A percentile compares a stretch with the other conserved stretches of the same genome.
phyloP scores from a whole-genome alignment of 2,888 invertebrate species.

The Eugnorisma glareosa region DNA sequence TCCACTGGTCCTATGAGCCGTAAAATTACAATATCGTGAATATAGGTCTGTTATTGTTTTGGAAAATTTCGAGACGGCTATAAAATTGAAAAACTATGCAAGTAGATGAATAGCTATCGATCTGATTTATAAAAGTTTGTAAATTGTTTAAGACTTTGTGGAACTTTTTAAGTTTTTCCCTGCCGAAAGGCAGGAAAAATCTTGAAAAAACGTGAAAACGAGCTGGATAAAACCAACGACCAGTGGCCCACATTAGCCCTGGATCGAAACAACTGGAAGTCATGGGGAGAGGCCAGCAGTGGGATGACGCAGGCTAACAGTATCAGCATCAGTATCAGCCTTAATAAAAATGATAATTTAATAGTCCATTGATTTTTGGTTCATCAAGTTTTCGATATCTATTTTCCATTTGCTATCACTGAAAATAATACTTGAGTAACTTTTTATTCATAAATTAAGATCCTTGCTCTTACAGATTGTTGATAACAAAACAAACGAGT shows the following conservation, averaged over 20 bases:
- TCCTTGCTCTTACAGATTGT: background rate
- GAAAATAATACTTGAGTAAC: background rate
- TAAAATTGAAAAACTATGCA: background rate
- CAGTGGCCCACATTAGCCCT: too few relatives aligned
- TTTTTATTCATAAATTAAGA: background rate
- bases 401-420: background rate
- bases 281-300: too few relatives aligned
- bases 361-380: background rate
- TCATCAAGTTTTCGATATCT: constrained; percentile 11
- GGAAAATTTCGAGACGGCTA: background rate
- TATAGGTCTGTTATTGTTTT: constrained; percentile 5
- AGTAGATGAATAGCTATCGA: background rate
- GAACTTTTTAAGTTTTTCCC: background rate
- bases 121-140: background rate
- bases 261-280: too few relatives aligned
- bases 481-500: background rate
- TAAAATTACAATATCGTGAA: constrained; percentile 34
- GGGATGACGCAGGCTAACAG: too few relatives aligned
- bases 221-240: too few relatives aligned
- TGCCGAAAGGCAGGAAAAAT: too few relatives aligned
- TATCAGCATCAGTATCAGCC: too few relatives aligned
- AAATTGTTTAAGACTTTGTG: background rate
- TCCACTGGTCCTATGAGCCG: background rate
- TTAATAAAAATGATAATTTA: background rate
- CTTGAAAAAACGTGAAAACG: too few relatives aligned